Percentiles rank a stretch among this genome's conserved stretches.
Evolutionary conservation across 2,113 vertebrate species (phyloP).

Genomic region (Pachycephala philippinensis): DNA sequence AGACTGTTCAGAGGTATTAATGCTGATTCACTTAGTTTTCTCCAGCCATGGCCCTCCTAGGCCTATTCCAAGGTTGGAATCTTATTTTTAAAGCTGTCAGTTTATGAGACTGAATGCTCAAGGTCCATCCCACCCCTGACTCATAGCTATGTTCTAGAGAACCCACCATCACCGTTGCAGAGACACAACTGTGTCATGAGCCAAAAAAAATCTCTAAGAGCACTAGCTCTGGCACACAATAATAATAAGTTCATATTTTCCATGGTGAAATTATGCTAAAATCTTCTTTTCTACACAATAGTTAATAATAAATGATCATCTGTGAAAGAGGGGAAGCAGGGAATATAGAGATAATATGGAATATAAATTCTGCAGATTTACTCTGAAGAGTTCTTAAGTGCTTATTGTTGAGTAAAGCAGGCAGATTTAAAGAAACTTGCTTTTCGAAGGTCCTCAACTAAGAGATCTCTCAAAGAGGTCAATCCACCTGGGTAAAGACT

Average conservation of each 20-base stretch:
- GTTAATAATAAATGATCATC: not conserved
- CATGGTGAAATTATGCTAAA: not conserved
- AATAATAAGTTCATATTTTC: not conserved
- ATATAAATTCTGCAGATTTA: not conserved
- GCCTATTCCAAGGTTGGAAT: not conserved
- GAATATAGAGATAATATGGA: not conserved
- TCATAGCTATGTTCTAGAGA: not conserved
- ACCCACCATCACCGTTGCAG: rapidly evolving
- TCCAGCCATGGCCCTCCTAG: not conserved
- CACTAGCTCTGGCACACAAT: not conserved
- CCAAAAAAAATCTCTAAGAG: not conserved
- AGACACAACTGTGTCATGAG: not conserved
- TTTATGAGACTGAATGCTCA: not conserved
- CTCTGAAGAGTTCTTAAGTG: not conserved
- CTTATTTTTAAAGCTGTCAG: not conserved
- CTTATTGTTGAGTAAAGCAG: not conserved
- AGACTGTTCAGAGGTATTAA: not conserved
- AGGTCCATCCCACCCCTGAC: not conserved
- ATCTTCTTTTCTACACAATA: not conserved
- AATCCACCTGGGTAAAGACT: not conserved
- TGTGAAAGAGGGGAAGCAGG: not conserved
- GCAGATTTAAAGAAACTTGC: not conserved
- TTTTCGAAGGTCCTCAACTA: not conserved
- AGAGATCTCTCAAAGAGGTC: not conserved
- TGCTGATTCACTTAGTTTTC: not conserved